phyloP scores from a whole-genome alignment of 2,888 invertebrate genomes.

The Phlogophora meticulosa region DNA sequence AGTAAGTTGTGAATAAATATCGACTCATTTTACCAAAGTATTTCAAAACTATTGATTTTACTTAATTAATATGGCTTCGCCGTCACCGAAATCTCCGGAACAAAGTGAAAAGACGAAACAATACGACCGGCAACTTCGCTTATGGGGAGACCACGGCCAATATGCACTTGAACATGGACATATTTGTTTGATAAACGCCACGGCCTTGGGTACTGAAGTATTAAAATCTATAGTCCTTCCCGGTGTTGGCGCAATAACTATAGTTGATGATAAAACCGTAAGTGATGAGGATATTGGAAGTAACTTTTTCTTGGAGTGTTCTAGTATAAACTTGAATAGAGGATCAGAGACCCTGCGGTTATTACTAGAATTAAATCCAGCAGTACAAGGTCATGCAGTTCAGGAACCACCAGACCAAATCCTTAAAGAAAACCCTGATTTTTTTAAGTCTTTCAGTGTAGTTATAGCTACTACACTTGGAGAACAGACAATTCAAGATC shows the following conservation, averaged over 20 bases:
- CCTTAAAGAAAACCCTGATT: conserved; percentile 96
- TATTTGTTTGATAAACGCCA: conserved; percentile 98
- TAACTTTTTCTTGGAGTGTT: conserved; percentile 97
- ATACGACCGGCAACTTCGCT: conserved; percentile 96
- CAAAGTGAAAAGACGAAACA: conserved; percentile 94
- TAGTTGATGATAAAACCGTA: conserved; percentile 96
- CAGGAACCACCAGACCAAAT: conserved; percentile 97
- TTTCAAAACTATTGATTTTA: not conserved
- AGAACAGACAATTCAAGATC: conserved; percentile 94
- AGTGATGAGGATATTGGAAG: conserved; percentile 98
- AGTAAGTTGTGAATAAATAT: conserved; percentile 5
- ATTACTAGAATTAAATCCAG: conserved; percentile 97
- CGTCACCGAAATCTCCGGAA: conserved; percentile 94
- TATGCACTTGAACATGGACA: conserved; percentile 96
- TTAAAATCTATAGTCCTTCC: conserved; percentile 98
- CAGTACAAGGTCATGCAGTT: conserved; percentile 97
- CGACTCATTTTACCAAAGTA: not conserved
- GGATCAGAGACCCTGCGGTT: conserved; percentile 96
- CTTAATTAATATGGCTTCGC: conserved; percentile 91
- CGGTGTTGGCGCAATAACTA: conserved; percentile 97
- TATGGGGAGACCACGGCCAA: conserved; percentile 99
- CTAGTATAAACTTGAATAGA: conserved; percentile 95
- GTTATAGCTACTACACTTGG: conserved; percentile 95
- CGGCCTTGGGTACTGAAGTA: conserved; percentile 98
- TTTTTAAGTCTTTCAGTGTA: conserved; percentile 96